Base-by-base conservation (phyloP, 2,113 vertebrate genomes). In the Centropristis striata region DNA sequence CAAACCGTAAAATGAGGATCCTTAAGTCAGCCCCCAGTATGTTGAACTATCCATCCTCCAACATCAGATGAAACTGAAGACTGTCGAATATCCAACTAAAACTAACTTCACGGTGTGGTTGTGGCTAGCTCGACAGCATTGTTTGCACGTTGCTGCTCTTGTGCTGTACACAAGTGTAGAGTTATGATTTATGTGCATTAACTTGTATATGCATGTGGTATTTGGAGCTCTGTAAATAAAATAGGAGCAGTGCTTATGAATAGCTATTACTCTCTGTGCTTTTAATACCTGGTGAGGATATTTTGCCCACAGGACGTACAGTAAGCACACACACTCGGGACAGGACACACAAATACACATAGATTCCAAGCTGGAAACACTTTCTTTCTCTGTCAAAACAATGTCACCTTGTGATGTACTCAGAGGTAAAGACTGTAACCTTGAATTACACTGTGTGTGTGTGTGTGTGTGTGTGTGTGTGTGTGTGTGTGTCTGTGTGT, bases 371-470 rank as follows among this genome's bases (percentile, higher is more conserved):
- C 46, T 61, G 32, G 69, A 68, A 47, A 55, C 53, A 39, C 37
- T 44, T 36, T 5, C 44, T 12, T 58, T 11, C 36, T 42, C 80
- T 65, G 69, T 46, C 60, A 80, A 60, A 71, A 75, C 73, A 83
- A 64, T 74, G 50, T 78, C 68, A 66, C 64, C 83, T 65, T 59
- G 23, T 42, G 3, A 61, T 59, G 37, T 61, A 42, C 16, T 23
- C 21, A 61, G 11, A 69, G 64, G 39, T 59, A 71, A 58, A 77
- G 21, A 71, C 68, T 39, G 2, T 61, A 69, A 83, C 86, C 79
- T 86, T 88, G 25, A 72, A 41, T 75, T 54, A 53, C 5, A 47
- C 10, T 47, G 18, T 67, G 28, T 36, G 28, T 49, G 32, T 80
- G 68, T 55, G 68, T 53, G 61, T 81, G 70, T 23, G 66, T 68